These are phyloP conservation scores for Onychomys torridus DNA, from an alignment of 2,797 vertebrate genomes.

Conservation along the genomic window DNA sequence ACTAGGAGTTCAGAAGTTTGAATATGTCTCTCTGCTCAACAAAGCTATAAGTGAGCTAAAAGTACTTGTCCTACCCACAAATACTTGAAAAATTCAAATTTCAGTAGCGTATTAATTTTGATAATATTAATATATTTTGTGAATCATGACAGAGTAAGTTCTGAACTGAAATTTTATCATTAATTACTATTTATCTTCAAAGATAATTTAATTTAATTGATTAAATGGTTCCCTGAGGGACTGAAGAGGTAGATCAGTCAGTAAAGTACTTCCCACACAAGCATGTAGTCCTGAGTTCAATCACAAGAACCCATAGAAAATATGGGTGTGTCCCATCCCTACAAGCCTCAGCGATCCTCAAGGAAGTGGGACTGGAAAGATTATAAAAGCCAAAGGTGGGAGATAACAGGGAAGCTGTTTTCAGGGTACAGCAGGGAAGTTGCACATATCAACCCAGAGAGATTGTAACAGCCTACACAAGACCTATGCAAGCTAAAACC, in stretches of 20 bases:
- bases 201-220: neutral
- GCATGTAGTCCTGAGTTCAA: neutral
- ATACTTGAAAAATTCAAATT: neutral
- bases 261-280: neutral
- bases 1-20: neutral
- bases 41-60: neutral
- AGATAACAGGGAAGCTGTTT: neutral
- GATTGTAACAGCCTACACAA: neutral
- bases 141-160: neutral
- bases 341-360: neutral
- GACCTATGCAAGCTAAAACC: neutral
- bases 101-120: constrained; percentile 21
- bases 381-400: neutral
- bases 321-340: neutral
- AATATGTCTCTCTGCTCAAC: neutral
- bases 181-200: neutral
- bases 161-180: neutral
- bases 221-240: neutral
- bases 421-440: neutral
- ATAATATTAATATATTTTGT: neutral
- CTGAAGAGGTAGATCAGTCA: neutral
- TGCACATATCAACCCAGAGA: neutral
- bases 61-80: neutral
- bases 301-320: neutral
- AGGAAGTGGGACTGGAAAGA: neutral